Evolutionary conservation across 2,797 vertebrate genomes (phyloP), one percentile per base, ranked within the genome.

Genomic region (Spea hammondii): DNA sequence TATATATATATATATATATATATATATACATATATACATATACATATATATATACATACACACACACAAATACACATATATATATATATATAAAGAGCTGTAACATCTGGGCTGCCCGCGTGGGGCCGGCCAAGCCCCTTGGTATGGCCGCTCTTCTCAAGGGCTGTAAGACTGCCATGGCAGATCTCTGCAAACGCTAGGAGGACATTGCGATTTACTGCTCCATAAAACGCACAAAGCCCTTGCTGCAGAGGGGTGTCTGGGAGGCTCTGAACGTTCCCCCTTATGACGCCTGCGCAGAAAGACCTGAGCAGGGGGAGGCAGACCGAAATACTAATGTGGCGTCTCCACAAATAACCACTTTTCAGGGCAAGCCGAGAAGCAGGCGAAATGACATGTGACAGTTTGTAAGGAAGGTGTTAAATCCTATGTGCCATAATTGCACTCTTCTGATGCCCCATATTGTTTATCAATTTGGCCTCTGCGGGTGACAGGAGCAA

Each of bases 401-500:
- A 53, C 72, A 74, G 62, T 65, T 13, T 11, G 53, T 14, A 46
- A 68, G 49, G 48, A 17, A 49, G 11, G 10, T 49, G 44, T 65
- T 74, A 65, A 64, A 74, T 4, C 4, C 72, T 44, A 32, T 48
- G 17, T 65, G 48, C n/a, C 48, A 65, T 65, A 70, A 77, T 69
- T 62, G n/a, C n/a, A 9, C 47, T n/a, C 55, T 50, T 55, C 46
- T 45, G 45, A 77, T 60, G 67, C 59, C 12, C 44, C 69, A 13
- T 64, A 78, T 66, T 57, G 50, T 66, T 72, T 50, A 66, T 66
- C 76, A 78, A 72, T 70, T 66, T 49, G 45, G 12, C 84, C 85
- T 79, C 76, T 13, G 82, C 78, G 76, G 76, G 70, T n/a, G 79
- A 54, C 70, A 79, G 82, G 82, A 82, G 83, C 8, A 5, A 79